phyloP scores from a whole-genome alignment of 2,797 vertebrate species.

The Melopsittacus undulatus region DNA sequence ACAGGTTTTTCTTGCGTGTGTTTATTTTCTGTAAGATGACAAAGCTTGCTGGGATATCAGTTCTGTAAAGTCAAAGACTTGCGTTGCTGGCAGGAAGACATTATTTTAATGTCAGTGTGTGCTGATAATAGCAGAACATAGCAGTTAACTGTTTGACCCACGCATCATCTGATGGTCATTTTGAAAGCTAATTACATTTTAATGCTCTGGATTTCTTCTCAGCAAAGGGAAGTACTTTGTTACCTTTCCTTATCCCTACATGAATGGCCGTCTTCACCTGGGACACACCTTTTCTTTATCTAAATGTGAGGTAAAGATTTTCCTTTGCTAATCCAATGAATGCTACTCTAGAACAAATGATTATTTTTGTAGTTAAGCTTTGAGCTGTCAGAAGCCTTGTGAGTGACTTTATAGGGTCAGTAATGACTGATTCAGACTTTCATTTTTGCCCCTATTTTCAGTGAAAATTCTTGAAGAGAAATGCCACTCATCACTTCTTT shows the following conservation, averaged over 20 bases:
- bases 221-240: slow-evolving; percentile 93
- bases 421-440: not conserved
- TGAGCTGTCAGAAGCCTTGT: not conserved
- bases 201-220: slow-evolving; percentile 2
- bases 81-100: not conserved
- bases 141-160: not conserved
- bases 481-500: not conserved
- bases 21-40: not conserved
- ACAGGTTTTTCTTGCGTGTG: not conserved
- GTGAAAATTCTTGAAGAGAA: not conserved
- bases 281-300: slow-evolving; percentile 96
- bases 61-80: not conserved
- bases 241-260: slow-evolving; percentile 97
- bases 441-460: not conserved
- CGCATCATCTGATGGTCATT: not conserved
- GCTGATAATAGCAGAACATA: not conserved
- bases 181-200: slow-evolving; percentile 5
- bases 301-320: slow-evolving; percentile 92
- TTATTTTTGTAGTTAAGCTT: not conserved
- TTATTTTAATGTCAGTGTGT: not conserved
- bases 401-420: not conserved
- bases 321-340: not conserved
- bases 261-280: slow-evolving; percentile 96
- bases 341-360: not conserved
- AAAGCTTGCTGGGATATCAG: not conserved